Conservation (phyloP, 1,140 invertebrate species). For the Hyposmocoma kahamanoa region DNA sequence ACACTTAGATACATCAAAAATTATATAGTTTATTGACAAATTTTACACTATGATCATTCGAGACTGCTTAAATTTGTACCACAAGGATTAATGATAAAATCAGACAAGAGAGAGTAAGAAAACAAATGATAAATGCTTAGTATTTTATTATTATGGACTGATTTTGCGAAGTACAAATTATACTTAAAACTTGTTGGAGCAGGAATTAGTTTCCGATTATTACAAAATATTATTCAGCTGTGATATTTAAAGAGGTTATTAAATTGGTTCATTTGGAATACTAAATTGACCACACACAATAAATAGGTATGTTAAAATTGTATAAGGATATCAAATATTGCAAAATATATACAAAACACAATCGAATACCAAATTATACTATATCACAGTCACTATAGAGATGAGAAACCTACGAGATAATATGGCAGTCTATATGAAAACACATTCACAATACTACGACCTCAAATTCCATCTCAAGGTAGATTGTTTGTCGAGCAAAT, state of each 20-base stretch:
- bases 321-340: slow-evolving; percentile 68
- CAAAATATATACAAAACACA: slow-evolving; percentile 65
- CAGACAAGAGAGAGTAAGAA: no score
- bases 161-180: slow-evolving; percentile 33
- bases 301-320: slow-evolving; percentile 66
- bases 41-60: no score
- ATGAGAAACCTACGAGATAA: slow-evolving; percentile 50
- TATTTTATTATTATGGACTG: slow-evolving; percentile 39
- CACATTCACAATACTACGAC: slow-evolving; percentile 50
- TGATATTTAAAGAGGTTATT: neutral
- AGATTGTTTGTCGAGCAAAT: no score
- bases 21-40: no score
- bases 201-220: slow-evolving; percentile 11
- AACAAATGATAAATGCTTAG: slow-evolving; percentile 19
- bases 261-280: neutral
- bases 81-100: no score
- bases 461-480: no score
- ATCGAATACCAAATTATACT: slow-evolving; percentile 63
- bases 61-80: no score
- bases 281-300: slow-evolving; percentile 25
- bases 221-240: slow-evolving; percentile 31
- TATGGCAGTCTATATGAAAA: slow-evolving; percentile 61
- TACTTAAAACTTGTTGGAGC: slow-evolving; percentile 29
- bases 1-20: no score
- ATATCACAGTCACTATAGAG: slow-evolving; percentile 71